phyloP scores from a whole-genome alignment of 2,888 invertebrate genomes.

The Pedicia rivosa region DNA sequence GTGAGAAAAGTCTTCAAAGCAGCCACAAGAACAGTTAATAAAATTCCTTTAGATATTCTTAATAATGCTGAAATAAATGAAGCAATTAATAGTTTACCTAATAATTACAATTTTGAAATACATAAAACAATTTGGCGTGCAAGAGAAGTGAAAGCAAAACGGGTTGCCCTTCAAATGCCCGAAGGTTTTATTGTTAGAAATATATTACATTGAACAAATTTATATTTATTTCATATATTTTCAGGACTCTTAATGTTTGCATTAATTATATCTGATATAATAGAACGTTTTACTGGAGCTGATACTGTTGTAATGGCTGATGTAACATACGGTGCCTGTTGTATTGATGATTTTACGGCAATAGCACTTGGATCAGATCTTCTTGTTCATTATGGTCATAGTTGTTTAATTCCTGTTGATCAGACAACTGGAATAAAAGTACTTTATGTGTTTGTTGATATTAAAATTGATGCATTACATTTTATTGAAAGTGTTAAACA shows the following conservation, averaged over 20 bases:
- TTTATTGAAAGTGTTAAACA: constrained; percentile 76
- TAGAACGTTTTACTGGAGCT: constrained; percentile 73
- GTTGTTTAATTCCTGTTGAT: constrained; percentile 84
- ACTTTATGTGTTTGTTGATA: constrained; percentile 96
- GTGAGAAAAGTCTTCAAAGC: constrained; percentile 66
- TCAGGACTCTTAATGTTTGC: constrained; percentile 72
- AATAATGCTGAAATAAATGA: constrained; percentile 56
- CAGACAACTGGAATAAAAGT: constrained; percentile 74
- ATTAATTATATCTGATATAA: constrained; percentile 83
- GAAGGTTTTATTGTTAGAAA: constrained; percentile 44
- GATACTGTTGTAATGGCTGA: constrained; percentile 97
- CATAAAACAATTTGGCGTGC: constrained; percentile 97
- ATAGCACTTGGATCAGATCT: constrained; percentile 77
- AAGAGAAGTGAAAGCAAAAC: constrained; percentile 60
- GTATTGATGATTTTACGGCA: constrained; percentile 94
- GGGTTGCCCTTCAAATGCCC: constrained; percentile 92
- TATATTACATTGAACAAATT: too few relatives aligned
- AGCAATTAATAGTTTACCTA: constrained; percentile 61
- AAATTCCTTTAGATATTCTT: constrained; percentile 64
- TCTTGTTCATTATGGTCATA: constrained; percentile 94
- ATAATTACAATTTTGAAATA: constrained; percentile 96
- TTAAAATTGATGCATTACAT: constrained; percentile 87
- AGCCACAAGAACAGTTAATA: constrained; percentile 46
- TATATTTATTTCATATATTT: constrained; percentile 10
- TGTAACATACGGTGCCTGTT: constrained; percentile 98